Percentiles rank a stretch among this genome's conserved stretches.
phyloP scores from a whole-genome alignment of 2,888 invertebrate genomes.

The Oscheius onirici region DNA sequence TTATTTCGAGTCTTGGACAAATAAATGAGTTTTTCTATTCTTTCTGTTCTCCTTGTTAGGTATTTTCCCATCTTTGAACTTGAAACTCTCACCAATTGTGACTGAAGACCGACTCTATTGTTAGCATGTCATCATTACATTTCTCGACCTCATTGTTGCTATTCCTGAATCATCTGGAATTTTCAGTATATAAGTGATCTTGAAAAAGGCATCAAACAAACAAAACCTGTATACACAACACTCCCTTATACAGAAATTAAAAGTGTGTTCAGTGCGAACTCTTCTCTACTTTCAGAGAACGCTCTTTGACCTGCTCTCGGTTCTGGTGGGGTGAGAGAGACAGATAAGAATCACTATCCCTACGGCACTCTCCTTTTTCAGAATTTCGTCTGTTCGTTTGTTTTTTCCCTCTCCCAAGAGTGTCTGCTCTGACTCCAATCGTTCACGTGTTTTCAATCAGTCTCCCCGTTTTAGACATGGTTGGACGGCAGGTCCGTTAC shows the following conservation, averaged over 20 bases:
- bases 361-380: too few species aligned
- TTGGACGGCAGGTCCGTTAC: constrained; percentile 43
- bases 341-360: constrained; percentile 2
- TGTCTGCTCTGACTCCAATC: background rate
- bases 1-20: constrained; percentile 1
- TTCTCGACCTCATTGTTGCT: too few species aligned
- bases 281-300: background rate
- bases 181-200: too few species aligned
- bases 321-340: background rate
- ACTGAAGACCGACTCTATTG: too few species aligned
- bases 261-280: background rate
- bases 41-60: background rate
- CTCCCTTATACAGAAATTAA: too few species aligned
- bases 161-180: too few species aligned
- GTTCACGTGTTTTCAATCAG: background rate
- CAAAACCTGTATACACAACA: too few species aligned
- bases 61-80: too few species aligned
- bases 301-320: constrained; percentile 13
- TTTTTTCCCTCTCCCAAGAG: background rate
- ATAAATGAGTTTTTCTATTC: constrained; percentile 7
- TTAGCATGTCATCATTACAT: too few species aligned
- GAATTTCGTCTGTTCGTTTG: background rate
- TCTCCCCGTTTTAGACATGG: constrained; percentile 3
- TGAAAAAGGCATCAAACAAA: too few species aligned
- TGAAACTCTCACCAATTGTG: too few species aligned